These are phyloP conservation scores for Lucilia cuprina DNA, from an alignment of 1,140 invertebrate species.

Conservation along the genomic window DNA sequence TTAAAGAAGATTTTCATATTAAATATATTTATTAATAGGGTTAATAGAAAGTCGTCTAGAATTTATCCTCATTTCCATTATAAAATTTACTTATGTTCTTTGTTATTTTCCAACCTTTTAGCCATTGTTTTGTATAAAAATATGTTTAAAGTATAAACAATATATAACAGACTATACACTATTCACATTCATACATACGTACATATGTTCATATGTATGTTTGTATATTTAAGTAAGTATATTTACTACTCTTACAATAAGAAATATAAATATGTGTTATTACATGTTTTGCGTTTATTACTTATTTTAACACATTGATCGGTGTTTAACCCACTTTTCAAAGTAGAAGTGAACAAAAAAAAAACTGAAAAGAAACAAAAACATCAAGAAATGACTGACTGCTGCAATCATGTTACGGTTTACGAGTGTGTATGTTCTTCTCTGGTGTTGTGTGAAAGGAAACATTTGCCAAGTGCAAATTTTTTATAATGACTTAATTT, in stretches of 20 bases:
- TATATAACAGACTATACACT: too few relatives aligned
- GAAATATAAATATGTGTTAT: neutral
- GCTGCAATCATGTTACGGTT: neutral
- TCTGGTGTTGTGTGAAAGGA: neutral
- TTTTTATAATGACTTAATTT: conserved; percentile 8
- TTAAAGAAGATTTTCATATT: too few relatives aligned
- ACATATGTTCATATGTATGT: too few relatives aligned
- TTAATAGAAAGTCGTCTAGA: too few relatives aligned
- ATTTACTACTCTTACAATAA: neutral
- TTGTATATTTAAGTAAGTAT: too few relatives aligned
- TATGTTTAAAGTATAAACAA: too few relatives aligned
- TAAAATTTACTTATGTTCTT: too few relatives aligned
- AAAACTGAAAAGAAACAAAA: neutral
- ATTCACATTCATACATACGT: too few relatives aligned
- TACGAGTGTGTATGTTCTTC: neutral
- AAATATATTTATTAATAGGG: too few relatives aligned
- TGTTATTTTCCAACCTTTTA: too few relatives aligned
- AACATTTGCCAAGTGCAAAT: conserved; percentile 15
- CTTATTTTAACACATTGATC: conserved; percentile 9
- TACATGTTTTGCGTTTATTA: conserved; percentile 5
- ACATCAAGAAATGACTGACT: neutral
- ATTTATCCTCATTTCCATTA: too few relatives aligned
- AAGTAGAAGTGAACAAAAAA: neutral
- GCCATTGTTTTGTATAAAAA: too few relatives aligned
- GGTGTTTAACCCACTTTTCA: conserved; percentile 14